These are phyloP conservation scores for Wiebesia pumilae DNA, from an alignment of 1,140 invertebrate species.

Conservation along the genomic window DNA sequence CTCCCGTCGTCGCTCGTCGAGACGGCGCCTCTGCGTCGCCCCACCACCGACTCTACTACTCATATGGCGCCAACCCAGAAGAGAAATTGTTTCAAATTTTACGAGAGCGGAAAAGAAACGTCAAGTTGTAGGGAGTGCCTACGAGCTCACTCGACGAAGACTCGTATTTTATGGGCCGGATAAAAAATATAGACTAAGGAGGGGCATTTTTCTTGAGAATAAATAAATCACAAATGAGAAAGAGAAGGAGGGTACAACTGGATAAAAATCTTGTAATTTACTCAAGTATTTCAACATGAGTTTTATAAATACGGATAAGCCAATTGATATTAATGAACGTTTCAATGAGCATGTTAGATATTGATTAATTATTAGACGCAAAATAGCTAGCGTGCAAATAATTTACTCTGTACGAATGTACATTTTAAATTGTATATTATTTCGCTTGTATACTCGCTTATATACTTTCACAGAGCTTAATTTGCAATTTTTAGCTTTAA, in stretches of 20 bases:
- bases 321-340: background rate
- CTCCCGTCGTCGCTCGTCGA: background rate
- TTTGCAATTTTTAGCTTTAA: too few species aligned
- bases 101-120: constrained; percentile 28
- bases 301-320: background rate
- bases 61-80: constrained; percentile 24
- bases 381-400: too few species aligned
- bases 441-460: too few species aligned
- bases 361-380: too few species aligned
- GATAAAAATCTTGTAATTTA: background rate
- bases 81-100: constrained; percentile 46
- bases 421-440: too few species aligned
- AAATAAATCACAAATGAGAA: constrained; percentile 16
- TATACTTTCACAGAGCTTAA: too few species aligned
- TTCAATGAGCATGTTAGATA: too few species aligned
- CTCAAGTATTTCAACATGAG: background rate
- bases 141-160: background rate
- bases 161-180: constrained; percentile 6
- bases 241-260: background rate
- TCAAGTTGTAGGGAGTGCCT: background rate
- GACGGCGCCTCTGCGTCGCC: constrained; percentile 23
- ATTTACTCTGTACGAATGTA: too few species aligned
- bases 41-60: background rate
- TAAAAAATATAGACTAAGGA: background rate
- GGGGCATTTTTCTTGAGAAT: constrained; percentile 4